These are phyloP conservation scores for Equus quagga DNA, from an alignment of 2,113 vertebrate genomes.

Conservation along the genomic window DNA sequence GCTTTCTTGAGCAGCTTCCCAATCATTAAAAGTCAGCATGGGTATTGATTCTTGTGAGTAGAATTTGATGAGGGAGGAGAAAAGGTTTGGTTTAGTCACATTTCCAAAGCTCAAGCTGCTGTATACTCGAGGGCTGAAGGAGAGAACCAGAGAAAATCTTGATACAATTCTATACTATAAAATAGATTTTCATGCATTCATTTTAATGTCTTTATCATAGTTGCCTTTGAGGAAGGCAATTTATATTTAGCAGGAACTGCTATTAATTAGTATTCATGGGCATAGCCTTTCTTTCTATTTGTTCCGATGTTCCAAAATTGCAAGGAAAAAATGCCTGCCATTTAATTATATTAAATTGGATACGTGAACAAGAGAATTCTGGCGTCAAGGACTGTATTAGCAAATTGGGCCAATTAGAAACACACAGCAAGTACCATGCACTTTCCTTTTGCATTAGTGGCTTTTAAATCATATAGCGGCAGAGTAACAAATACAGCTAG, in stretches of 20 bases:
- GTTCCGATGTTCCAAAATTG: slow-evolving; percentile 74
- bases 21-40: neutral
- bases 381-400: slow-evolving; percentile 67
- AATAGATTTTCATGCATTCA: slow-evolving; percentile 27
- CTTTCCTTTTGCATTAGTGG: slow-evolving; percentile 61
- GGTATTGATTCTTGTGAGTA: neutral
- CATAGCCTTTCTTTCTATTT: slow-evolving; percentile 72
- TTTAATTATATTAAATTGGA: slow-evolving; percentile 79
- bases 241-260: slow-evolving; percentile 70
- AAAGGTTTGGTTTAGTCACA: neutral
- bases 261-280: slow-evolving; percentile 79
- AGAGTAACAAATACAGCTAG: slow-evolving; percentile 68
- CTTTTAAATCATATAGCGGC: slow-evolving; percentile 71
- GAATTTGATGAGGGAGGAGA: neutral
- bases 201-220: slow-evolving; percentile 54
- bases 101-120: slow-evolving; percentile 2
- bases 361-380: slow-evolving; percentile 75
- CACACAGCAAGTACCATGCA: slow-evolving; percentile 62
- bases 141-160: slow-evolving; percentile 41
- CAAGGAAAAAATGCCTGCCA: slow-evolving; percentile 55
- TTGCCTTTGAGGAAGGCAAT: slow-evolving; percentile 65
- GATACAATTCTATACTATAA: neutral
- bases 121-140: neutral
- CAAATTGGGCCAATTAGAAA: slow-evolving; percentile 78
- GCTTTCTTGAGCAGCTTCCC: neutral